Evolutionary conservation across 2,113 vertebrate species (phyloP), one percentile per base, ranked within the genome.

Genomic region (Capreolus pygargus): DNA sequence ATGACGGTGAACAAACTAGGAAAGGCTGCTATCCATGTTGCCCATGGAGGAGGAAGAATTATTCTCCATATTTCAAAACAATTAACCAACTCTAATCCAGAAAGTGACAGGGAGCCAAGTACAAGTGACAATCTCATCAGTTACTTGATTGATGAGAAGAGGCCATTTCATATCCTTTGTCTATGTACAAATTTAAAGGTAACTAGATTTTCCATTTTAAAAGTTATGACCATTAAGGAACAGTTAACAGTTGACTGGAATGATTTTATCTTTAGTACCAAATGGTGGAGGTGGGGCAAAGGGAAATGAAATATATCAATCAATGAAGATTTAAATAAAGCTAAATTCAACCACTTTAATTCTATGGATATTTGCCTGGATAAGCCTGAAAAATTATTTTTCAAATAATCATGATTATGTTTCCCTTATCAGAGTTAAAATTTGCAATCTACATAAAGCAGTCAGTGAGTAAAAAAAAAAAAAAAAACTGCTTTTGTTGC

Each of bases 341-440:
- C 57, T 85, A 95, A 85, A 86, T 47, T 76, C 19, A 60, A 70
- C 16, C 5, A 60, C 5, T 86, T 81, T 76, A 67, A 70, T 89
- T 76, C 4, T 55, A 52, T 54, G 23, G 45, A 39, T 47, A 81
- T 54, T 85, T 92, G 28, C 85, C 11, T 33, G 10, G 85, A 60
- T 78, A 84, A 39, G 54, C 70, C 76, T 47, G 19, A 55, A 97
- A 90, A 79, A 17, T 54, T 4, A 92, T 33, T 11, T 28, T 92
- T 96, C 50, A 52, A 57, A 60, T 4, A 94, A 6, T 47, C 27
- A 78, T 86, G 43, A 19, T 21, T 45, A 28, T 93, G 83, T 94
- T 45, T 45, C 43, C 28, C 6, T 3, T 89, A 96, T 81, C 74
- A 96, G 86, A 82, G 52, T 96, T 94, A 86, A 94, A 85, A 43